Evolutionary conservation across 2,113 vertebrate genomes (phyloP).

Genomic region (Lophochroa leadbeateri): DNA sequence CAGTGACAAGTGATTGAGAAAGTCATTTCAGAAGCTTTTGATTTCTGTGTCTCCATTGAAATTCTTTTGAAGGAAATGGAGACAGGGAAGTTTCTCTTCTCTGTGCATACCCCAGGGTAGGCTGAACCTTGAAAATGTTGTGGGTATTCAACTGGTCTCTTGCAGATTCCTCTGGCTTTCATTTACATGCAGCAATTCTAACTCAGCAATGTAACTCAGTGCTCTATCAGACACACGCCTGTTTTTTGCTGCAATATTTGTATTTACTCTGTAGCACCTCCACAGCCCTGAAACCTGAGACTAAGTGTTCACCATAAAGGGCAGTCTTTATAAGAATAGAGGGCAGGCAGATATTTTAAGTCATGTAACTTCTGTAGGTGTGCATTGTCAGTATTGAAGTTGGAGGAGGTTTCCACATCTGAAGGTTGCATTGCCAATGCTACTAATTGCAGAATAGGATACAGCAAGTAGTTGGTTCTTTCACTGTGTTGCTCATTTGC

Average conservation of each 20-base stretch:
- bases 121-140: background rate
- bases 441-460: background rate
- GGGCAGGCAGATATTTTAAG: background rate
- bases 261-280: background rate
- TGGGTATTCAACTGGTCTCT: background rate
- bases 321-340: background rate
- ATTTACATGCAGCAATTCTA: background rate
- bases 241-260: background rate
- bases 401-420: background rate
- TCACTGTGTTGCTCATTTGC: background rate
- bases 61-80: background rate
- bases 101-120: background rate
- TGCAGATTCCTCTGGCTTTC: background rate
- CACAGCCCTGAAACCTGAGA: background rate
- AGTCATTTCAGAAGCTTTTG: fast-evolving
- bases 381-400: background rate
- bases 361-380: background rate
- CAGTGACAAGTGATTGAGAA: background rate
- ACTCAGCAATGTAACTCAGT: background rate
- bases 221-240: background rate
- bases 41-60: background rate
- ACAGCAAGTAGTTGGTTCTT: background rate
- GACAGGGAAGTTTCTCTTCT: background rate
- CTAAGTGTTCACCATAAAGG: background rate
- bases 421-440: background rate